Evolutionary conservation across 2,797 vertebrate genomes (phyloP), one percentile per base, ranked within the genome.

Genomic region (Trachops cirrhosus): DNA sequence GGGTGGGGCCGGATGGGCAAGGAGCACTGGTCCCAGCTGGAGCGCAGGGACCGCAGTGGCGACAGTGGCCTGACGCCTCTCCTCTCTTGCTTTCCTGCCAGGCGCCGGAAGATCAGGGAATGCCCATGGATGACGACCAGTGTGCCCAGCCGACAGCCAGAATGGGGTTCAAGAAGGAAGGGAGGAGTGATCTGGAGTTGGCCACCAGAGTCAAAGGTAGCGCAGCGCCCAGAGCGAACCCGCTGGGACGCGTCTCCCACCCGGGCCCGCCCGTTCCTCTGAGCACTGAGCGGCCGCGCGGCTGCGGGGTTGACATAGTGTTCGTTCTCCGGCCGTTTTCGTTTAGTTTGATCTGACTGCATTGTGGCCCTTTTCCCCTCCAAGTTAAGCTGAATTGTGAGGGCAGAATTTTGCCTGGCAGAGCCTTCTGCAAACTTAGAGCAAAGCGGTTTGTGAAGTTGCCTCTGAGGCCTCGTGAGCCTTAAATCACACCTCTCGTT

Each of bases 151-250:
- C 98, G 52, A 89, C 68, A 1, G 70, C 97, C 26, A 97, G 97
- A 34, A 32, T 98, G 10, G 97, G 97, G 26, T 98, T 98, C 89
- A 95, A 92, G 95, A 95, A 96, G 3, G 97, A 98, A 95, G 89
- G 78, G 2, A 70, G 98, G 32, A 97, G 96, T 88, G 97, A 97
- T 18, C 95, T 97, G 4, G 97, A 98, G 67, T 98, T 99, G 90
- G 92, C 97, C 37, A 54, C 57, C 2, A 95, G 97, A 77, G 95
- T 97, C 9, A 90, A 98, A 98, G 97, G 98, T 98, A 96, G 97
- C 96, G 73, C 14, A n/a, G 59, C 26, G 7, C 57, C 46, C 70
- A 32, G 57, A 14, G 50, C 0, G 2, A 29, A 0, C 46, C 29
- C 41, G 0, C 32, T 15, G 2, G 80, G 89, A 44, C 0, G 67